Percentiles rank a stretch among this genome's conserved stretches.
These are phyloP conservation scores for Pagrus major DNA, from an alignment of 2,113 vertebrate genomes.

Conservation along the genomic window DNA sequence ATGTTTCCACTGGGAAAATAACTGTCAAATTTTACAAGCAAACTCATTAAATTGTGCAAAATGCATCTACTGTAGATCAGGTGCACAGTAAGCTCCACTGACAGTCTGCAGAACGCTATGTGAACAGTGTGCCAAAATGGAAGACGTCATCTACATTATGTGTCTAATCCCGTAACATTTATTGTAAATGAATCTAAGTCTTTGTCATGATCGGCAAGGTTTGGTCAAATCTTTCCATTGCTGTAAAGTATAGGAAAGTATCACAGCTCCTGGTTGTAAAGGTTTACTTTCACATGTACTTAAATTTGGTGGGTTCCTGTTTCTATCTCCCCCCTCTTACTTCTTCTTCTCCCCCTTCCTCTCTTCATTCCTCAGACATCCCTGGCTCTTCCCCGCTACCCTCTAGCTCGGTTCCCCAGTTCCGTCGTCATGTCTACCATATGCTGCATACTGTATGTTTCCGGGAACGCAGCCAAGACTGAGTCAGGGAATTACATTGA, in stretches of 20 bases:
- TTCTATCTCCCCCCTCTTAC: neutral
- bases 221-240: neutral
- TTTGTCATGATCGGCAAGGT: neutral
- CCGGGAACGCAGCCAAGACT: conserved; percentile 60
- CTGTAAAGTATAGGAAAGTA: neutral
- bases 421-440: conserved; percentile 52
- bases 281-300: conserved; percentile 3
- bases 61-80: conserved; percentile 5
- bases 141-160: neutral
- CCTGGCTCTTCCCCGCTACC: neutral
- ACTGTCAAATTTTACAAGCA: conserved; percentile 24
- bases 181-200: neutral
- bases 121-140: neutral
- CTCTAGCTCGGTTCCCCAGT: conserved; percentile 10
- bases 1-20: conserved; percentile 37
- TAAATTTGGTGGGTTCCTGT: neutral
- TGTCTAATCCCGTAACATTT: neutral
- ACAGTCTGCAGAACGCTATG: neutral
- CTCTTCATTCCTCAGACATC: conserved; percentile 1
- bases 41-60: conserved; percentile 4
- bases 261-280: neutral
- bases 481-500: conserved; percentile 66
- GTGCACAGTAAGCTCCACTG: conserved; percentile 4
- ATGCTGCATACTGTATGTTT: conserved; percentile 66
- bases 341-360: neutral